These are phyloP conservation scores for Seira ritae DNA, from an alignment of 2,888 invertebrate species.

Conservation along the genomic window DNA sequence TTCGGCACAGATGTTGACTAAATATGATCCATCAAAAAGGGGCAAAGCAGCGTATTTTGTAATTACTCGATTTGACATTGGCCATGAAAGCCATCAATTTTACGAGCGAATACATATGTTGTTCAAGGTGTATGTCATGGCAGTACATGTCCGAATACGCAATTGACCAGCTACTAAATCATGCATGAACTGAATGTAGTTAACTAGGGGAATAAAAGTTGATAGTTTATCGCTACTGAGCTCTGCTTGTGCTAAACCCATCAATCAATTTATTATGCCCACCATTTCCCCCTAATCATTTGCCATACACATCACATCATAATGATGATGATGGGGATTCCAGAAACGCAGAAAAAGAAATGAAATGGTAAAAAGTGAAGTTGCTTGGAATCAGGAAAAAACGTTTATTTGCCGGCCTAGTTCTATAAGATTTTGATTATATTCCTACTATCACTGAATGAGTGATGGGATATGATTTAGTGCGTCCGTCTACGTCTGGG, in stretches of 20 bases:
- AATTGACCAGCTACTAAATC: neutral
- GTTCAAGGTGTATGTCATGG: neutral
- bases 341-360: too few species aligned
- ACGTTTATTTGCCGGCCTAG: too few species aligned
- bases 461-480: too few species aligned
- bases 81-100: constrained; percentile 15
- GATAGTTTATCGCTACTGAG: neutral
- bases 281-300: too few species aligned
- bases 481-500: too few species aligned
- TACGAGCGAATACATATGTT: neutral
- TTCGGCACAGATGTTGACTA: neutral
- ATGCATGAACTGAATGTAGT: neutral
- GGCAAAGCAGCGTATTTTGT: neutral
- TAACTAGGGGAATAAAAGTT: too few species aligned
- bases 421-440: too few species aligned
- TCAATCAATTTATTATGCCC: neutral
- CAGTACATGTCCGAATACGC: neutral
- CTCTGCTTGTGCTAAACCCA: neutral
- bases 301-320: too few species aligned
- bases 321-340: too few species aligned
- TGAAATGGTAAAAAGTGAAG: too few species aligned
- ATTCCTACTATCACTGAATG: too few species aligned
- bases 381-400: too few species aligned
- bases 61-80: constrained; percentile 3
- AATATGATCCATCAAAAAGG: neutral